Conservation (phyloP, 2,888 invertebrate species). For the Unio pictorum region DNA sequence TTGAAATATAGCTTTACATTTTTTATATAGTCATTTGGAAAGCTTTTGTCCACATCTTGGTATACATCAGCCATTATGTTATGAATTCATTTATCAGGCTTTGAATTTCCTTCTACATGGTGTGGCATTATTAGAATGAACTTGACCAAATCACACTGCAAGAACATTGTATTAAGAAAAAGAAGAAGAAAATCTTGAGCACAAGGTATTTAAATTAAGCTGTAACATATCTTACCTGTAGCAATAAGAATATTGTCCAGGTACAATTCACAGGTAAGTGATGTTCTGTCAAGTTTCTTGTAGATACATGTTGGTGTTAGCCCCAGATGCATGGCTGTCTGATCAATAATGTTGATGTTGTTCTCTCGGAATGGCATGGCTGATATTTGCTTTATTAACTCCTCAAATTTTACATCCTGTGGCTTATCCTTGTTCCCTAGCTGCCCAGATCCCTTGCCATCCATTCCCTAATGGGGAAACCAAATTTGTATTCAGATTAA, state of each 20-base stretch:
- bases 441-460: neutral
- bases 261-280: slow-evolving; percentile 44
- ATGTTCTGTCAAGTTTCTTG: slow-evolving; percentile 13
- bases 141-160: too few relatives aligned
- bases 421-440: slow-evolving; percentile 9
- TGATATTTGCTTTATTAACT: slow-evolving; percentile 32
- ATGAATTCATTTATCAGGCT: too few relatives aligned
- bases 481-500: neutral
- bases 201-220: too few relatives aligned
- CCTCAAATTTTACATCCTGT: slow-evolving; percentile 30
- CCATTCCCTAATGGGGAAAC: slow-evolving; percentile 2
- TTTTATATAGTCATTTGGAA: too few relatives aligned
- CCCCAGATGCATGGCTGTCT: slow-evolving; percentile 34
- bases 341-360: slow-evolving; percentile 42
- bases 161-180: too few relatives aligned
- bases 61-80: too few relatives aligned
- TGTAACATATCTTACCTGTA: slow-evolving; percentile 15
- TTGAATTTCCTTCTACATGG: too few relatives aligned
- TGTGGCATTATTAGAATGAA: too few relatives aligned
- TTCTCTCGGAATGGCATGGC: slow-evolving; percentile 28
- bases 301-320: slow-evolving; percentile 46
- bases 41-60: too few relatives aligned
- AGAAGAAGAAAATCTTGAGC: too few relatives aligned
- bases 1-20: too few relatives aligned
- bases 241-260: slow-evolving; percentile 48